Evolutionary conservation across 53 echinoderm and acorn worm genomes (phyloP).

Genomic region (Echinometra lucunter): DNA sequence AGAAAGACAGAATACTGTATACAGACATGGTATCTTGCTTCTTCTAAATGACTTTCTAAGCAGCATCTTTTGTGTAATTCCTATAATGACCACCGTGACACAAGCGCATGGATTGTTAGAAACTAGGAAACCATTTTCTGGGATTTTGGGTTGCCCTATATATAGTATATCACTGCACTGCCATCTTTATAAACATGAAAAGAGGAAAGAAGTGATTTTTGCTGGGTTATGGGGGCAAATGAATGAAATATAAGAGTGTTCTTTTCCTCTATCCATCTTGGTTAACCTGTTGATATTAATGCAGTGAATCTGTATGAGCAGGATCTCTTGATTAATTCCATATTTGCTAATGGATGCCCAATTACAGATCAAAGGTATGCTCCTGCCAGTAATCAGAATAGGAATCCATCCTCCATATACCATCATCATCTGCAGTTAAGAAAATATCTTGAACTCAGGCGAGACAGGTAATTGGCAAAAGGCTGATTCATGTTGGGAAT

Average conservation of each 20-base stretch:
- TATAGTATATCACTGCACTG: background rate
- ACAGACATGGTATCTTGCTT: background rate
- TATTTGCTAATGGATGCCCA: constrained; percentile 50
- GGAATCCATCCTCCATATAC: background rate
- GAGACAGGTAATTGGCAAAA: constrained; percentile 20
- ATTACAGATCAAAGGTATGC: constrained; percentile 52
- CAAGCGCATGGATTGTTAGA: background rate
- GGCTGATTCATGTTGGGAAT: background rate
- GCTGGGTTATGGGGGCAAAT: constrained; percentile 12
- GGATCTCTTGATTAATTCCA: constrained; percentile 15
- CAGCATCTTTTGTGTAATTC: background rate
- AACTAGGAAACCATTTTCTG: background rate
- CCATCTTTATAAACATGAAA: background rate
- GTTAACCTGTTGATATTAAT: background rate
- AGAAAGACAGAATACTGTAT: background rate
- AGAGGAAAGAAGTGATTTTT: background rate
- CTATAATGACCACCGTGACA: background rate
- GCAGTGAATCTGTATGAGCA: background rate
- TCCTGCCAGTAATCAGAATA: constrained; percentile 21
- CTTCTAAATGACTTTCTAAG: background rate
- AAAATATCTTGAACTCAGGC: constrained; percentile 2
- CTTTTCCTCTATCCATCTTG: background rate
- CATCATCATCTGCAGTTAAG: constrained; percentile 24
- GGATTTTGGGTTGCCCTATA: background rate
- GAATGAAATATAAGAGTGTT: background rate